Evolutionary conservation across 2,113 vertebrate genomes (phyloP), one percentile per base, ranked within the genome.

Genomic region (Serinus canaria): DNA sequence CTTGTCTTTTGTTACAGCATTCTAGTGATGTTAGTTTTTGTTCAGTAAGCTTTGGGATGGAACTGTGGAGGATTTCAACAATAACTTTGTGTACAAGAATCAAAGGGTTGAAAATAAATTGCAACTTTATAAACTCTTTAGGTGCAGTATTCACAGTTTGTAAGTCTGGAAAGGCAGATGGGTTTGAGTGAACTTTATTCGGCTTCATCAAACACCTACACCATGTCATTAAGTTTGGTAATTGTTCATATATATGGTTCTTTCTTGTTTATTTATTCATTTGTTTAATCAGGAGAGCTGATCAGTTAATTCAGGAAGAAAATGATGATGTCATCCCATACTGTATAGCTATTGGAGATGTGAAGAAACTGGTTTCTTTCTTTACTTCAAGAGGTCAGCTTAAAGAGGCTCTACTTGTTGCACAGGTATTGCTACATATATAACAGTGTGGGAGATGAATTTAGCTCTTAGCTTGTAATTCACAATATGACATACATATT

Each of bases 221-320:
- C 31, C 2, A 8, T 24, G 69, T 33, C 82, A 16, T 22, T 11
- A 43, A 24, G 7, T 60, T 66, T 47, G 27, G 9, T 63, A 12
- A 46, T 66, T 41, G 25, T 23, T 76, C 52, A 31, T 16, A 35
- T 41, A 16, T 53, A 24, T 39, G 55, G 17, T 25, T 75, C 4
- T 21, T 75, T 73, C 49, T 35, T 77, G 13, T 91, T 78, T 91
- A 12, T 84, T 94, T 97, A 24, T 95, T 83, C 4, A 63, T 79
- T 56, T 80, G 6, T 94, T 83, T 92, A 75, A 79, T 93, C 97
- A 99, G 99, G 98, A 98, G 99, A 98, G 99, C 99, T 10, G 99
- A 99, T 68, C 99, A 99, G 70, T 98, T 99, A 94, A 99, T 99
- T 96, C 98, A 98, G 67, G 99, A 99, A 95, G 99, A 99, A 80